phyloP scores from a whole-genome alignment of 2,797 vertebrate genomes.

The Pseudochaenichthys georgianus region DNA sequence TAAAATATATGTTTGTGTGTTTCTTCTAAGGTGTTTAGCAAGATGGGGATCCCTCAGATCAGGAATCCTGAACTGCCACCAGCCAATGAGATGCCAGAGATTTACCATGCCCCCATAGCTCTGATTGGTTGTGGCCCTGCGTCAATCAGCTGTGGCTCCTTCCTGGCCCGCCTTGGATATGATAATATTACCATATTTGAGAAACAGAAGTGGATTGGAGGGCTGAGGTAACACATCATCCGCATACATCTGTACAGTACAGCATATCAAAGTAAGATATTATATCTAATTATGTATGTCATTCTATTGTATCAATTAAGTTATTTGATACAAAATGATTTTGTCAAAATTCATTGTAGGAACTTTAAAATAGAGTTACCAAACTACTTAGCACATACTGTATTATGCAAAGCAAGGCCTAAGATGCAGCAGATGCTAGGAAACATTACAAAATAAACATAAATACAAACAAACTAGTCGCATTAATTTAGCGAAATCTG shows the following conservation, averaged over 20 bases:
- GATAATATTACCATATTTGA: slow-evolving; percentile 93
- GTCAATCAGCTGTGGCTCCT: slow-evolving; percentile 94
- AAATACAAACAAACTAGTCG: no score
- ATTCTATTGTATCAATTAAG: neutral
- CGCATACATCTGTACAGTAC: neutral
- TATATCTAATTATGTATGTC: neutral
- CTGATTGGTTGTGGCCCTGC: slow-evolving; percentile 95
- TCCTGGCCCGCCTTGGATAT: slow-evolving; percentile 94
- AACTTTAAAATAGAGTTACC: neutral
- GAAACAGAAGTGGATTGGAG: slow-evolving; percentile 90
- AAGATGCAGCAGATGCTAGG: neutral
- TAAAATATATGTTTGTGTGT: neutral
- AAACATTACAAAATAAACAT: no score
- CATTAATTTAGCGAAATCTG: neutral
- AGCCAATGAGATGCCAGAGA: slow-evolving; percentile 86
- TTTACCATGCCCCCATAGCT: slow-evolving; percentile 89
- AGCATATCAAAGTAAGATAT: neutral
- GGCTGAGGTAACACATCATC: slow-evolving; percentile 89
- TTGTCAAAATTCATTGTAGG: neutral
- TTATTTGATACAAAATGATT: neutral
- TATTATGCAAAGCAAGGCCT: neutral
- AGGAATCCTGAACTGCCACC: slow-evolving; percentile 88
- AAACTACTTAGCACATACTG: neutral
- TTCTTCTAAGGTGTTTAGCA: slow-evolving; percentile 89
- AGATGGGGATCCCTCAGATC: slow-evolving; percentile 94